A percentile compares a stretch with the other conserved stretches of the same genome.
Evolutionary conservation across 2,888 invertebrate species (phyloP).

Genomic region (Helobdella robusta): DNA sequence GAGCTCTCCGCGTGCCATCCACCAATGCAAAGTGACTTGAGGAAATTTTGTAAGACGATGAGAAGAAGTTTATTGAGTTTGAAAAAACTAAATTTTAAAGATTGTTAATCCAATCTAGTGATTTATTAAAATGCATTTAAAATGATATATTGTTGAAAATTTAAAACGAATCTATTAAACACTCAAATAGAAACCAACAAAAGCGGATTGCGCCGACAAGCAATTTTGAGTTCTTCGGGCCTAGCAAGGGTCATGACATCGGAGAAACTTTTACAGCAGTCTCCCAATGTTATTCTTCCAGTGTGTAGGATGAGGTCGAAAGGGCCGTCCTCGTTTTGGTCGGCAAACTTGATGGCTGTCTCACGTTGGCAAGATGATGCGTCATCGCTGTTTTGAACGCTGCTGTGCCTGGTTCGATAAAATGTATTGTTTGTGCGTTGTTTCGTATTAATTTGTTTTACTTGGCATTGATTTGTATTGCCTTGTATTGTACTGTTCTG

Average conservation of each 20-base stretch:
- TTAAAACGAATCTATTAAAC: too few species aligned
- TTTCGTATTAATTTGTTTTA: too few species aligned
- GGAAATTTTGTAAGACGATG: not conserved
- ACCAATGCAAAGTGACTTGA: constrained; percentile 33
- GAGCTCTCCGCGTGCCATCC: constrained; percentile 32
- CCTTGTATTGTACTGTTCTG: too few species aligned
- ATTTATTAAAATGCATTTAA: not conserved
- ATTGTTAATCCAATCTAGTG: not conserved
- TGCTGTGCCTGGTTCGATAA: constrained; percentile 32
- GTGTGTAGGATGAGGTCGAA: constrained; percentile 35
- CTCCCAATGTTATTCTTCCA: constrained; percentile 29
- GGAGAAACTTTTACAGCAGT: constrained; percentile 31
- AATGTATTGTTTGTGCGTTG: not conserved
- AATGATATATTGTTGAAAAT: not conserved
- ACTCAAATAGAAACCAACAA: constrained; percentile 32
- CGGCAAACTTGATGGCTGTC: constrained; percentile 35
- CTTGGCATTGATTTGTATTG: too few species aligned
- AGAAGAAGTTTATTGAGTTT: not conserved
- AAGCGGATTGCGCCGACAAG: constrained; percentile 32
- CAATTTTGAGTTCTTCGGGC: constrained; percentile 24
- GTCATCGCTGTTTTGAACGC: constrained; percentile 33
- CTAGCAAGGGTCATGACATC: constrained; percentile 27
- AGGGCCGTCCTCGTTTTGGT: constrained; percentile 36
- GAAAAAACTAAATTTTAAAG: not conserved
- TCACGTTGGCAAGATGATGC: constrained; percentile 31